Evolutionary conservation across 2,888 invertebrate species (phyloP), one percentile per base, ranked within the genome.

Genomic region (Lasioglossum lativentre): DNA sequence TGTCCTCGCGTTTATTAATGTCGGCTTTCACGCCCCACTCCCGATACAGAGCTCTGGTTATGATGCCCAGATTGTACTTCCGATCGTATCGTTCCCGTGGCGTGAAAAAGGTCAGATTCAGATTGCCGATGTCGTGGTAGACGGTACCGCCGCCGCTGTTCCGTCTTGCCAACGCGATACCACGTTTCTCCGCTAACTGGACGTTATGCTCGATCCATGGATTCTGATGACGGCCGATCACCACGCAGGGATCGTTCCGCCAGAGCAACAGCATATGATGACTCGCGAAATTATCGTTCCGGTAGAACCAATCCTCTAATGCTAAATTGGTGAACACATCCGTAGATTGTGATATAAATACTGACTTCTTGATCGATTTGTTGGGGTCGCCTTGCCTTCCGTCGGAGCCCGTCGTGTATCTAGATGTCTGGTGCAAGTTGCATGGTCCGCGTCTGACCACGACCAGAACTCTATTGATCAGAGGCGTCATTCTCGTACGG

Each of bases 71-170:
- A 96, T 99, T 99, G 92, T 97, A 97, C 92, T 97, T 97, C 81
- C 99, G 96, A 95, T 98, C 97, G 94, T 99, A 99, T 81, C 97
- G 96, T 89, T 97, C 97, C 88, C 97, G 96, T 4, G 97, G 96
- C 19, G 98, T 98, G 93, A 99, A 98, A 95, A 99, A 99, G 0
- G 99, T 98, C 88, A 99, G 96, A 95, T 99, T 99, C 0, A 99
- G 96, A 95, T 99, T 99, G 82, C 99, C 99, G 88, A 96, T 95
- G 95, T 99, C 99, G 95, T 99, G 99, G 95, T 98, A 99, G 40
- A 99, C 99, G 5, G 99, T 97, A 42, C 99, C 99, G 85, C 99
- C 98, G 45, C 99, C 99, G 95, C 99, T 99, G 93, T 98, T 98
- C 68, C 99, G 96, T 82, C 99, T 96, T 0, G 98, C 99, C 85